Percentiles rank a stretch among this genome's conserved stretches.
phyloP scores from a whole-genome alignment of 2,113 vertebrate genomes.

The Eptesicus fuscus region DNA sequence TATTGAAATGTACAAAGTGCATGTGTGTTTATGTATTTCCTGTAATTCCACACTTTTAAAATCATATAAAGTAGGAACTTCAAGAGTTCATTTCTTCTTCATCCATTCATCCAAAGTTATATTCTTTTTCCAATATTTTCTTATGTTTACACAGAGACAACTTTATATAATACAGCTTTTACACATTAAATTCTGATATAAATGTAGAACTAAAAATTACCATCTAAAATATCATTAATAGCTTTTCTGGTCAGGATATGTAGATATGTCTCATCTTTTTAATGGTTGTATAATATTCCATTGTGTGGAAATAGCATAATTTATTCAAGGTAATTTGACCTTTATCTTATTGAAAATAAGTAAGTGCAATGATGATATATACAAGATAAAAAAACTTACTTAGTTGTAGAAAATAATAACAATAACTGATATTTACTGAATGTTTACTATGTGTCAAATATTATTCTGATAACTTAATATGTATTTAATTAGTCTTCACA shows the following conservation, averaged over 20 bases:
- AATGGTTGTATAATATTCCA: neutral
- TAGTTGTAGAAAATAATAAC: neutral
- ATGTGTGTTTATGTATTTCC: neutral
- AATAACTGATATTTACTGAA: neutral
- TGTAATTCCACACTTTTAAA: neutral
- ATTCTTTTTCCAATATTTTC: conserved; percentile 1
- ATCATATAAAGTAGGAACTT: neutral
- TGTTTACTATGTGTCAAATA: neutral
- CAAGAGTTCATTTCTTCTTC: neutral
- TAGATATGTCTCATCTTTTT: neutral
- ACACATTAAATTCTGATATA: conserved; percentile 25
- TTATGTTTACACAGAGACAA: conserved; percentile 16
- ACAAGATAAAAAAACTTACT: conserved; percentile 23
- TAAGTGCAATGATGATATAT: neutral
- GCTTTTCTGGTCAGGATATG: neutral
- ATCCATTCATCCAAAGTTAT: neutral
- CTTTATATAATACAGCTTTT: neutral
- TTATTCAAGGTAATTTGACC: conserved; percentile 17
- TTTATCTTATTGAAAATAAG: conserved; percentile 34
- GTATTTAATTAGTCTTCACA: neutral
- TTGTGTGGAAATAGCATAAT: neutral
- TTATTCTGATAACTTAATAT: neutral
- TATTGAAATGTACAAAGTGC: conserved; percentile 16
- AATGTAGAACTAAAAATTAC: neutral
- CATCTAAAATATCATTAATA: conserved; percentile 14